Base-by-base conservation (phyloP, 2,888 invertebrate species). In the Margaritifera margaritifera region DNA sequence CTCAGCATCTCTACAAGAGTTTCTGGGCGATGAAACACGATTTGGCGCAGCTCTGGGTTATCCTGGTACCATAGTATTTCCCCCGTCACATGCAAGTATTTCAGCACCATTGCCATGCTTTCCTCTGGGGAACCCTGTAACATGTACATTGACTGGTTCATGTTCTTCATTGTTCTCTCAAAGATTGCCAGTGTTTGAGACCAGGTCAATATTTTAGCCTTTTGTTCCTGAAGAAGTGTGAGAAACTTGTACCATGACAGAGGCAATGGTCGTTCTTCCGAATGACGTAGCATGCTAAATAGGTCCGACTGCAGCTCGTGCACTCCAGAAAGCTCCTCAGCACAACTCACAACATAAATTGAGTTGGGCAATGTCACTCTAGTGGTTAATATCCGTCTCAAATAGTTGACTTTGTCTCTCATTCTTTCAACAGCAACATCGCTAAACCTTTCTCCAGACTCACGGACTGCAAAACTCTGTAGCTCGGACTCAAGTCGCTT, bases 61-160 rank as follows among this genome's bases (percentile, higher is more conserved):
- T 86, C 84, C 56, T 80, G 75, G 66, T 84, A 86, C 86, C 86
- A 86, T 20, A 86, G 83, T 42, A 86, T 86, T 62, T 86, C 86
- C 6, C 84, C 83, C 51, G 64, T 84, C 11, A 77, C 72, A 62
- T 82, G 82, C 50, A 86, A 72, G 67, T 86, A 86, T 66, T 81
- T 74, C 61, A 86, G 71, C 1, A 86, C 82, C 69, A 81, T 81
- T 50, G 80, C 78, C 25, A 86, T 72, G 68, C 84, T 85, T 50
- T 75, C 75, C 27, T 83, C 80, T 6, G 82, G 71, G 3, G 85
- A 84, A 4, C 86, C 86, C 25, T 81, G 79, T 55, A 83, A 71
- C 22, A 78, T 78, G 58, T 83, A 82, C 78, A 84, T 81, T 0
- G 85, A 85, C 74, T 84, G 78, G 22, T 82, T 80, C 63, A 80